Evolutionary conservation across 2,888 invertebrate genomes (phyloP).

Genomic region (Papilio protenor): DNA sequence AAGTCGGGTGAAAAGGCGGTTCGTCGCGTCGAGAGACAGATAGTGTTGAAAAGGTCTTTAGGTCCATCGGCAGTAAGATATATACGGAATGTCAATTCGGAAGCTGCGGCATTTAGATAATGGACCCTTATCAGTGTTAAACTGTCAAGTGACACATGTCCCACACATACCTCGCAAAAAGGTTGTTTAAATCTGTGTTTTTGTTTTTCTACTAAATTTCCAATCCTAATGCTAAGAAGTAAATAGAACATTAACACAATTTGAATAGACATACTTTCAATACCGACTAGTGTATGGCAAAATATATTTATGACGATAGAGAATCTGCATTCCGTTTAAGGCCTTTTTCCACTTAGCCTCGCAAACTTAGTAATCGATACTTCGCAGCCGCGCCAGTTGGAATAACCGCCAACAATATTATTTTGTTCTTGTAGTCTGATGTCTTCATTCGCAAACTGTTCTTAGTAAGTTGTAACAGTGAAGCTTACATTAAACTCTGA

Average conservation of each 20-base stretch:
- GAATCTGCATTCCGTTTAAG: conserved; percentile 1
- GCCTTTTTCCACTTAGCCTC: too few species aligned
- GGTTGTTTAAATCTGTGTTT: too few species aligned
- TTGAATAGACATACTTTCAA: neutral
- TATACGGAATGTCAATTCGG: conserved; percentile 56
- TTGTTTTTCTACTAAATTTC: too few species aligned
- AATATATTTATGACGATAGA: conserved; percentile 28
- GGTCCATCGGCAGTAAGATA: conserved; percentile 43
- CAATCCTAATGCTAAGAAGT: too few species aligned
- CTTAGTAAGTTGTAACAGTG: conserved; percentile 55
- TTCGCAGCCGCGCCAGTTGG: too few species aligned
- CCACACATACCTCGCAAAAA: neutral
- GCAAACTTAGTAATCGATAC: too few species aligned
- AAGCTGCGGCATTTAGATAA: conserved; percentile 43
- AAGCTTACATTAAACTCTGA: conserved; percentile 60
- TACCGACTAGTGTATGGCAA: neutral
- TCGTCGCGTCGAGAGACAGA: conserved; percentile 21
- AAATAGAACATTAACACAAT: neutral
- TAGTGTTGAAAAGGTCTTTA: conserved; percentile 31
- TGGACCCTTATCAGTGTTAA: conserved; percentile 11
- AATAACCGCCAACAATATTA: conserved; percentile 20
- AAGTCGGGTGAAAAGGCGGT: neutral
- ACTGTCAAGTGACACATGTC: neutral
- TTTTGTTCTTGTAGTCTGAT: neutral
- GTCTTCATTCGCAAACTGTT: conserved; percentile 1